These are phyloP conservation scores for Orchestes rusci DNA, from an alignment of 2,888 invertebrate genomes.

Conservation along the genomic window DNA sequence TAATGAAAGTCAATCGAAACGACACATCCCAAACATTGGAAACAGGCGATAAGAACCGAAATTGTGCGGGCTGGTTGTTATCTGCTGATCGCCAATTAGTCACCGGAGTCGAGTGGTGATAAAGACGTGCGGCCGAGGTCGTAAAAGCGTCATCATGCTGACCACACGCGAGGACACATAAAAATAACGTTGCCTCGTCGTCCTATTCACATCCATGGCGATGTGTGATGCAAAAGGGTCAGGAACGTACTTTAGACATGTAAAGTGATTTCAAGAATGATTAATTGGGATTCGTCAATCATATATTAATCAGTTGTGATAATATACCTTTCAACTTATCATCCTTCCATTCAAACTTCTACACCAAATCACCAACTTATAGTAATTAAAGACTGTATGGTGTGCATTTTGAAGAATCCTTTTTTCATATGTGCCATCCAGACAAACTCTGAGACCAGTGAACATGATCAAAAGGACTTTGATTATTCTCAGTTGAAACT, in stretches of 20 bases:
- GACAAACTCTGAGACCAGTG: too few relatives aligned
- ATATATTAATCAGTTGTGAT: too few relatives aligned
- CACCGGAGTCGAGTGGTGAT: constrained; percentile 21
- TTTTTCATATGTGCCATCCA: too few relatives aligned
- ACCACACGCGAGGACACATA: constrained; percentile 38
- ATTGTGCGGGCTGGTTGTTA: constrained; percentile 15
- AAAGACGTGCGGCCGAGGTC: constrained; percentile 24
- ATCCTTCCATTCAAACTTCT: too few relatives aligned
- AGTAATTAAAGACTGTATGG: too few relatives aligned
- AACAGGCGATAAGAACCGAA: constrained; percentile 14
- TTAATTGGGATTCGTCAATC: background rate
- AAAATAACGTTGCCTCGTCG: constrained; percentile 31
- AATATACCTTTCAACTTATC: too few relatives aligned
- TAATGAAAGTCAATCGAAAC: constrained; percentile 10
- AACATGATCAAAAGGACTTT: too few relatives aligned
- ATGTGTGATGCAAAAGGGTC: background rate
- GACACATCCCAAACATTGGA: constrained; percentile 10
- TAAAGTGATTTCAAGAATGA: background rate
- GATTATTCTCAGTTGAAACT: too few relatives aligned
- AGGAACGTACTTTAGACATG: too few relatives aligned
- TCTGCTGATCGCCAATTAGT: constrained; percentile 24
- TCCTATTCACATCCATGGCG: background rate
- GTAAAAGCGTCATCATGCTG: constrained; percentile 33
- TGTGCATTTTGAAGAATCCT: too few relatives aligned
- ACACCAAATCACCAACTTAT: too few relatives aligned